These are phyloP conservation scores for Acanthosepion esculentum DNA, from an alignment of 2,888 invertebrate genomes.

Conservation along the genomic window DNA sequence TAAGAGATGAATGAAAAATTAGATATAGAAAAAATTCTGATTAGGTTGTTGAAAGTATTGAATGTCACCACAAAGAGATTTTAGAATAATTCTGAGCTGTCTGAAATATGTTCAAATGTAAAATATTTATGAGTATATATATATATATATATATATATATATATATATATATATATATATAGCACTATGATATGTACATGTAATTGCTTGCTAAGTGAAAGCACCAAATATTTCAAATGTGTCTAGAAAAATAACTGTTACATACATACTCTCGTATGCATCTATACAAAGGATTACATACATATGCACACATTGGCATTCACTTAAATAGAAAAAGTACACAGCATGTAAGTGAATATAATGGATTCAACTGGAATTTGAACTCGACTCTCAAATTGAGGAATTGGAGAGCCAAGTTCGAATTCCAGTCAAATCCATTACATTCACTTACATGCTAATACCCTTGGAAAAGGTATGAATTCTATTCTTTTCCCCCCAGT, in stretches of 20 bases:
- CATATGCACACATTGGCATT: too few species aligned
- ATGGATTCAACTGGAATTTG: too few species aligned
- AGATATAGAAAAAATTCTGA: background rate
- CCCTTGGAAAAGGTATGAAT: too few species aligned
- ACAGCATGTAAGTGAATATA: too few species aligned
- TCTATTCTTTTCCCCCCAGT: too few species aligned
- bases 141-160: background rate
- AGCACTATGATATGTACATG: background rate
- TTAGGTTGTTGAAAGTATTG: constrained; percentile 14
- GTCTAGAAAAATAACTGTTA: background rate
- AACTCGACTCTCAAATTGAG: too few species aligned
- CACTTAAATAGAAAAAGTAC: too few species aligned
- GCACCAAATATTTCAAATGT: too few species aligned
- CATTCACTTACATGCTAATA: too few species aligned
- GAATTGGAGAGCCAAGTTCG: too few species aligned
- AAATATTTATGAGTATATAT: constrained; percentile 14
- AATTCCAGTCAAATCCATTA: too few species aligned
- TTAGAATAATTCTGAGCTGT: constrained; percentile 20
- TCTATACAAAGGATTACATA: background rate
- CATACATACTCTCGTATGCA: background rate
- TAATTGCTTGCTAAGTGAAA: too few species aligned
- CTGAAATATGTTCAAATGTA: constrained; percentile 13
- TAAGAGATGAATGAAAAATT: background rate
- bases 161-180: background rate
- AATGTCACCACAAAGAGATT: constrained; percentile 33